Conservation (phyloP, 2,113 vertebrate species). For the Equus quagga region DNA sequence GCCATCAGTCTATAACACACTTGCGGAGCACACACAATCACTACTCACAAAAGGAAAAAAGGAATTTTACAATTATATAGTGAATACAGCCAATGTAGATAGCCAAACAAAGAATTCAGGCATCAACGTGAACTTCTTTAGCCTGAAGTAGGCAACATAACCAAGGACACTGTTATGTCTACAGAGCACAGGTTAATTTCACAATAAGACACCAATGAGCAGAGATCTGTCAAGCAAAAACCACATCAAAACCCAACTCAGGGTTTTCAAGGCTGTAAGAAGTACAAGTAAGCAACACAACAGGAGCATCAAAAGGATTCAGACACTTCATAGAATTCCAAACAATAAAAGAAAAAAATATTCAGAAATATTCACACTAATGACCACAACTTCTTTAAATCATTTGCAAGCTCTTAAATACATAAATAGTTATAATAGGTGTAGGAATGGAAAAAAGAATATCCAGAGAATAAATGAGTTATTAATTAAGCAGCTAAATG, state of each 20-base stretch:
- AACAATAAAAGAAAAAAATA: constrained; percentile 55
- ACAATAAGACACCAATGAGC: background rate
- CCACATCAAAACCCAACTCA: background rate
- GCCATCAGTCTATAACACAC: background rate
- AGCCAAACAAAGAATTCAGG: background rate
- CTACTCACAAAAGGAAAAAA: background rate
- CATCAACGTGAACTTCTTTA: background rate
- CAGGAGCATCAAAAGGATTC: background rate
- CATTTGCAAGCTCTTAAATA: constrained; percentile 35
- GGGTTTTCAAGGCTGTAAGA: background rate
- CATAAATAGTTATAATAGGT: background rate
- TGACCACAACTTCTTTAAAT: background rate
- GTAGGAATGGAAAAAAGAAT: constrained; percentile 15
- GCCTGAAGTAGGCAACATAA: background rate
- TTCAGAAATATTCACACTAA: constrained; percentile 32
- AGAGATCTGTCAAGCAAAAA: background rate
- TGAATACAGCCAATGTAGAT: background rate
- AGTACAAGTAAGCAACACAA: background rate
- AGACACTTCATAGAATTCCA: background rate
- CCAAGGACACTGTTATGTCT: background rate
- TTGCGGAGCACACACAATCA: background rate
- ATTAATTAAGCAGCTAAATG: constrained; percentile 1
- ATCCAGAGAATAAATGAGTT: constrained; percentile 13
- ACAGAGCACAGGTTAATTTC: background rate
- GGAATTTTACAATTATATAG: background rate